These are phyloP conservation scores for Centruroides sculpturatus DNA, from an alignment of 1,140 invertebrate genomes.

Conservation along the genomic window DNA sequence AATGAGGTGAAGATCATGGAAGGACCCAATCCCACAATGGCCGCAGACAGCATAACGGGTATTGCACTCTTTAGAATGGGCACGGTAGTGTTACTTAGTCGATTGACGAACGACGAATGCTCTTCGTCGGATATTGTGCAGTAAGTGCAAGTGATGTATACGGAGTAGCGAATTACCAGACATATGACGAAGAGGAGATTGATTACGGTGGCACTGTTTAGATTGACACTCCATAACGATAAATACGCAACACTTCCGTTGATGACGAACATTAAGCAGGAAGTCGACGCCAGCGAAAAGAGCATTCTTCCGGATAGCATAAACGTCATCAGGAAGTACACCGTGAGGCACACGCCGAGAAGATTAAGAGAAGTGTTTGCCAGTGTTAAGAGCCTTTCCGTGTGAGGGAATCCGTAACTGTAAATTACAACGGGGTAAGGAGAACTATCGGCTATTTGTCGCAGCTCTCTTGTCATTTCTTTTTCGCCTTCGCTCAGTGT, in stretches of 20 bases:
- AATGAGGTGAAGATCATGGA: conserved; percentile 93
- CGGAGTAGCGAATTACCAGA: conserved; percentile 91
- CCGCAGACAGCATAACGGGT: conserved; percentile 77
- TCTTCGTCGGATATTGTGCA: conserved; percentile 50
- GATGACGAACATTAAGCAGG: conserved; percentile 86
- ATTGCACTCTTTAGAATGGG: conserved; percentile 91
- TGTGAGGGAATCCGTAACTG: conserved; percentile 85
- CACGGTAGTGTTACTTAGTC: conserved; percentile 73
- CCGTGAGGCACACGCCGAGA: conserved; percentile 58
- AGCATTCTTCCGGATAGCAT: too few relatives aligned
- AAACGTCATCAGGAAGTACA: too few relatives aligned
- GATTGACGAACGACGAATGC: conserved; percentile 50
- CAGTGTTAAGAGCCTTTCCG: conserved; percentile 84
- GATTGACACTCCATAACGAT: conserved; percentile 80
- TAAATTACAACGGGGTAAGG: conserved; percentile 72
- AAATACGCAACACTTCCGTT: conserved; percentile 90
- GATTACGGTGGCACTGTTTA: conserved; percentile 95
- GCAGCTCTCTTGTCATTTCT: conserved; percentile 65
- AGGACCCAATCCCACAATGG: conserved; percentile 67
- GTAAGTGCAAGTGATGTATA: conserved; percentile 90
- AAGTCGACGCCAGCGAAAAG: conserved; percentile 24
- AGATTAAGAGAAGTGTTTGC: conserved; percentile 83
- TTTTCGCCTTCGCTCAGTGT: conserved; percentile 76
- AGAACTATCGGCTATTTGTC: conserved; percentile 58
- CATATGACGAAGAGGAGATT: conserved; percentile 97